phyloP scores from a whole-genome alignment of 2,888 invertebrate genomes.

The Gymnoscelis rufifasciata region DNA sequence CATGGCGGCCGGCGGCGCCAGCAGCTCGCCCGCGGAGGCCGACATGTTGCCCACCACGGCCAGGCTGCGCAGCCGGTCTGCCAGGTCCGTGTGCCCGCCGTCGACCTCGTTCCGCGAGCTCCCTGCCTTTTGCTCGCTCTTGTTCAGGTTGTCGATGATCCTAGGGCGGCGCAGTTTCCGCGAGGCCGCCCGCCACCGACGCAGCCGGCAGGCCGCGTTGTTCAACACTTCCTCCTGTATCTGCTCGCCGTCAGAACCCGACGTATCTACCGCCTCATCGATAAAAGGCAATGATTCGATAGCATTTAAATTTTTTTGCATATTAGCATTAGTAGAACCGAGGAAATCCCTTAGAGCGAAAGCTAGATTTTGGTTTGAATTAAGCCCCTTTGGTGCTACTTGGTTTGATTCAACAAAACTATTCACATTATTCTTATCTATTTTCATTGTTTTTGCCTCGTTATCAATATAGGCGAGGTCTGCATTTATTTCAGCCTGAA shows the following conservation, averaged over 20 bases:
- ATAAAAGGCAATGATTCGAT: slow-evolving; percentile 52
- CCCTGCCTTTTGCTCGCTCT: slow-evolving; percentile 49
- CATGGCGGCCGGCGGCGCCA: slow-evolving; percentile 67
- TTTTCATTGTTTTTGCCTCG: slow-evolving; percentile 47
- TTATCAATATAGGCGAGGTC: slow-evolving; percentile 63
- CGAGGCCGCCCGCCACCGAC: slow-evolving; percentile 73
- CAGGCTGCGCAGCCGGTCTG: slow-evolving; percentile 64
- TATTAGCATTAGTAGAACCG: slow-evolving; percentile 32
- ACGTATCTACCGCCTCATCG: slow-evolving; percentile 53
- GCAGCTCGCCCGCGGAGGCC: slow-evolving; percentile 66
- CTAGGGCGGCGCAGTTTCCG: slow-evolving; percentile 69
- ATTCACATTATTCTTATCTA: slow-evolving; percentile 44
- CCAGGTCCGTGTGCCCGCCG: slow-evolving; percentile 66
- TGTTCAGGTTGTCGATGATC: slow-evolving; percentile 71
- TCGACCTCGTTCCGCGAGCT: slow-evolving; percentile 39
- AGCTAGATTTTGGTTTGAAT: slow-evolving; percentile 57
- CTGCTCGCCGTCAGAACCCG: slow-evolving; percentile 59
- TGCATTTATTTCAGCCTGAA: slow-evolving; percentile 63
- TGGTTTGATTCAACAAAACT: slow-evolving; percentile 42
- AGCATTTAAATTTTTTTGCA: slow-evolving; percentile 18
- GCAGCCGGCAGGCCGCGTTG: slow-evolving; percentile 70
- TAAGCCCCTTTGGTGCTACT: slow-evolving; percentile 48
- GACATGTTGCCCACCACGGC: slow-evolving; percentile 71
- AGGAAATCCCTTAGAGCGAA: slow-evolving; percentile 65
- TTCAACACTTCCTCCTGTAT: slow-evolving; percentile 57